Conservation (phyloP, 2,113 vertebrate species). For the Cyanoliseus patagonus region DNA sequence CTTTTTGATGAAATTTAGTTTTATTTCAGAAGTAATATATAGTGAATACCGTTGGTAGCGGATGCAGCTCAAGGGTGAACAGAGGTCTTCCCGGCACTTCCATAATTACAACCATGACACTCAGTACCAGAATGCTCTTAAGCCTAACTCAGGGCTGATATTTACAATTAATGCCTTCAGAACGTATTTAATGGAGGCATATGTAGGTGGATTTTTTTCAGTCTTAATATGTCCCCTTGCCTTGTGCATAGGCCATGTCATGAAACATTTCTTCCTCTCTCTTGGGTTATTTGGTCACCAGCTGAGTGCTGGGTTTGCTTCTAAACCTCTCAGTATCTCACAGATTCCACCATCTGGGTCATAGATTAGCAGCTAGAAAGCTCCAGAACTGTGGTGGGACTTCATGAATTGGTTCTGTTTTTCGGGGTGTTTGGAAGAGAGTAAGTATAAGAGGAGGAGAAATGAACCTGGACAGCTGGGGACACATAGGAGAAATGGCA, state of each 20-base stretch:
- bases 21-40: neutral
- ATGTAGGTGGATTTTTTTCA: neutral
- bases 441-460: neutral
- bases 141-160: neutral
- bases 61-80: neutral
- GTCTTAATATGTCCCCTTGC: neutral
- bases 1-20: neutral
- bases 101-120: neutral
- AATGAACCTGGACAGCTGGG: neutral
- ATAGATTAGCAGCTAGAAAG: neutral
- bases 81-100: neutral
- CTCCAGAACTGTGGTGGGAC: rapidly evolving
- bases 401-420: neutral
- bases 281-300: neutral
- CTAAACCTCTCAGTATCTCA: neutral
- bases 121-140: neutral
- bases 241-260: neutral
- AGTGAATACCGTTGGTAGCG: neutral
- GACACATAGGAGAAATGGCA: neutral
- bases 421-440: neutral
- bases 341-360: neutral
- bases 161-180: neutral
- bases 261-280: rapidly evolving
- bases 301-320: neutral
- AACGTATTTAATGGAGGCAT: neutral